Conservation (phyloP, 2,797 vertebrate species). For the Notolepis coatsorum region DNA sequence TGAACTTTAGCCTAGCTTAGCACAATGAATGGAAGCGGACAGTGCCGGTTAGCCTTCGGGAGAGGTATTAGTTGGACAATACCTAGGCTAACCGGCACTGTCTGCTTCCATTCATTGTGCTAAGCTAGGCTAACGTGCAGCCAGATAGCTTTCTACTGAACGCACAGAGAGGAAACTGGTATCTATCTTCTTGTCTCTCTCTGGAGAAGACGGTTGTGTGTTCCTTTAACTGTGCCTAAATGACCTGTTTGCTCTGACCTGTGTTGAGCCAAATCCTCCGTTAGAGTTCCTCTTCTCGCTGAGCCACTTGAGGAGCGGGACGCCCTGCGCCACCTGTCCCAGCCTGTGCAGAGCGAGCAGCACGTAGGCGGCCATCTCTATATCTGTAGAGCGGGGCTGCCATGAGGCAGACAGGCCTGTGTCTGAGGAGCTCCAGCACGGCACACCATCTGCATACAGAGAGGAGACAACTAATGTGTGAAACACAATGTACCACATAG, state of each 20-base stretch:
- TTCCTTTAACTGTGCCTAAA: too few relatives aligned
- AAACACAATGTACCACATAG: not conserved
- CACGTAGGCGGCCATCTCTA: conserved; percentile 87
- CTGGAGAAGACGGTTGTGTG: too few relatives aligned
- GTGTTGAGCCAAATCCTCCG: conserved; percentile 92
- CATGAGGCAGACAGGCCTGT: conserved; percentile 74
- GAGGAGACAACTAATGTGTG: not conserved
- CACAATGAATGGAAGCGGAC: too few relatives aligned
- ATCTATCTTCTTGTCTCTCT: too few relatives aligned
- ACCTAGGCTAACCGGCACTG: too few relatives aligned
- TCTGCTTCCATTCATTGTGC: too few relatives aligned
- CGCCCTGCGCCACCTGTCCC: conserved; percentile 68
- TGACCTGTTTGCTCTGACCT: conserved; percentile 72
- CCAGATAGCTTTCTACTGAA: too few relatives aligned
- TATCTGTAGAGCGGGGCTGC: conserved; percentile 87
- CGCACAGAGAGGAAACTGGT: too few relatives aligned
- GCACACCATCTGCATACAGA: conserved; percentile 64
- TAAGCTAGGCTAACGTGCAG: too few relatives aligned
- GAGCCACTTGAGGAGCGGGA: conserved; percentile 88
- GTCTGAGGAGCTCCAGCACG: conserved; percentile 79
- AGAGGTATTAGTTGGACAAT: too few relatives aligned
- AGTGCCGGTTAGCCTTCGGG: too few relatives aligned
- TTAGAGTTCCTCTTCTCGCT: conserved; percentile 86
- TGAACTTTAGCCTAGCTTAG: too few relatives aligned
- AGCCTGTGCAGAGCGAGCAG: conserved; percentile 82